Base-by-base conservation (phyloP, 30 jellyfish, hydroid and myxozoan species). In the Pelagia noctiluca region DNA sequence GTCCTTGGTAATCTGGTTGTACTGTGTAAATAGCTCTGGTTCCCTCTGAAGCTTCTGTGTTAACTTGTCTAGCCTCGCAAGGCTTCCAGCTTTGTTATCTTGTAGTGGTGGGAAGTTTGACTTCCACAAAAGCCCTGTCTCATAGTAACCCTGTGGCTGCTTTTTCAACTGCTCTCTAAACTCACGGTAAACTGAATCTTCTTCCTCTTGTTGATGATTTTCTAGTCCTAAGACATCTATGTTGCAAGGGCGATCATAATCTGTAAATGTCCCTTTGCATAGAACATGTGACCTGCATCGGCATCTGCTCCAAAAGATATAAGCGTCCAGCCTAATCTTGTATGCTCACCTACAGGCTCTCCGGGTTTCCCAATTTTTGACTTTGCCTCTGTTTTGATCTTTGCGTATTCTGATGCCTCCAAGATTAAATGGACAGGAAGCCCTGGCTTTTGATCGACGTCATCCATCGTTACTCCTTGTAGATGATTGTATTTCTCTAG, bases 331-430 rank as follows among this genome's bases (percentile, higher is more conserved):
- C 97, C 89, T 11, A 88, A 29, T 0, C 1, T 37, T 0, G 97
- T 75, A 62, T n/a, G 81, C 63, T 88, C 95, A 0, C 65, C 97
- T 4, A 88, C 78, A 0, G 95, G 97, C 34, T 78, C n/a, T n/a
- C n/a, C n/a, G n/a, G n/a, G n/a, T n/a, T 72, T 63, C 23, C 96
- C 93, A 26, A 78, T 69, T 65, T 34, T 49, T 35, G 96, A 63
- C 25, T 34, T 38, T 24, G 75, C 28, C 22, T 37, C 38, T 19
- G 85, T 87, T 36, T 50, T 77, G 61, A 24, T 26, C n/a, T n/a
- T n/a, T n/a, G n/a, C n/a, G n/a, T n/a, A n/a, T n/a, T n/a, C n/a
- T n/a, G n/a, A n/a, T n/a, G 93, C 90, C n/a, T 93, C 89, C 10
- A 78, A 32, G 29, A 87, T 68, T 29, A 87, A 29, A 61, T 87